Conservation (phyloP, 2,113 vertebrate species). For the Noctilio leporinus region DNA sequence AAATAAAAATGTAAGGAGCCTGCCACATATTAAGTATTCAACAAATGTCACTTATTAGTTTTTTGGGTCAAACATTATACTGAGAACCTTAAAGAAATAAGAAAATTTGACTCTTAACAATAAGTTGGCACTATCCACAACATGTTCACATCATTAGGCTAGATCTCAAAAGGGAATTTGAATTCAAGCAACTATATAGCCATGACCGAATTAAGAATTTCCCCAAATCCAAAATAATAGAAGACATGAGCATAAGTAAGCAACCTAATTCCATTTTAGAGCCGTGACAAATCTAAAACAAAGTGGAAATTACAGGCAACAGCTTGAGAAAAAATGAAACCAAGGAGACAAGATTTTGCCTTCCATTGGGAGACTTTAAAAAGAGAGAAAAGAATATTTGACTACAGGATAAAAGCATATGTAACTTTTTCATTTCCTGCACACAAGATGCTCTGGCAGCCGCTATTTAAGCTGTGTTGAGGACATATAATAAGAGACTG, state of each 20-base stretch:
- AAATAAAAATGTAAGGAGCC: neutral
- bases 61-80: neutral
- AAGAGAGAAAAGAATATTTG: conserved; percentile 75
- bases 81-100: neutral
- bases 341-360: conserved; percentile 39
- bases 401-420: conserved; percentile 77
- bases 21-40: neutral
- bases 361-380: conserved; percentile 60
- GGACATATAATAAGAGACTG: conserved; percentile 72
- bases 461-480: conserved; percentile 72
- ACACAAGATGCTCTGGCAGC: conserved; percentile 75
- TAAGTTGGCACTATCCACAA: neutral
- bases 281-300: conserved; percentile 72
- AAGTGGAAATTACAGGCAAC: conserved; percentile 75
- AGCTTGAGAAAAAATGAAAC: conserved; percentile 74
- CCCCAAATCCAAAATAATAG: conserved; percentile 34
- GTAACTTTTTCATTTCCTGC: conserved; percentile 81
- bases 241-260: conserved; percentile 55
- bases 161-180: neutral
- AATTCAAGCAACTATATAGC: conserved; percentile 26
- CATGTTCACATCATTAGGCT: neutral
- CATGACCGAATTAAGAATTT: conserved; percentile 61
- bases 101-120: neutral
- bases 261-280: conserved; percentile 63
- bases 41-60: neutral